These are phyloP conservation scores for Xestia rhomboidea DNA, from an alignment of 2,888 invertebrate species.

Conservation along the genomic window DNA sequence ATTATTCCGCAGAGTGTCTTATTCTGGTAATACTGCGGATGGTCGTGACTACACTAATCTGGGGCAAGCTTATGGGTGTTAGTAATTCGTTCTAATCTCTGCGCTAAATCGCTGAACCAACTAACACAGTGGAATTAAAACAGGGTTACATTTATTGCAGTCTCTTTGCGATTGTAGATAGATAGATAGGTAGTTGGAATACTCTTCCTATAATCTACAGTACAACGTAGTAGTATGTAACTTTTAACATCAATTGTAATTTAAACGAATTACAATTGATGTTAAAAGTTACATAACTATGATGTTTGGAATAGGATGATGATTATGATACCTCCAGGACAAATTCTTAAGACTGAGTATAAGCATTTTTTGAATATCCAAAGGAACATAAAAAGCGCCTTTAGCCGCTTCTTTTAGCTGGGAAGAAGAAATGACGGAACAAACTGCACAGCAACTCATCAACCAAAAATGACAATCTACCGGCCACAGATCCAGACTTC, in stretches of 20 bases:
- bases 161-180: slow-evolving; percentile 9
- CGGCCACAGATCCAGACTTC: too few relatives aligned
- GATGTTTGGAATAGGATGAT: neutral
- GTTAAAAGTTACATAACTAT: neutral
- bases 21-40: slow-evolving; percentile 17
- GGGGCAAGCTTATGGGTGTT: slow-evolving; percentile 44
- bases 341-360: neutral
- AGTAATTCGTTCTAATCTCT: slow-evolving; percentile 58
- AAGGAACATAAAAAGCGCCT: neutral
- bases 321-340: neutral
- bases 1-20: neutral
- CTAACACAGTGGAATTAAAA: slow-evolving; percentile 46
- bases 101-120: slow-evolving; percentile 29
- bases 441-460: too few relatives aligned
- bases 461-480: too few relatives aligned
- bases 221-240: too few relatives aligned
- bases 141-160: slow-evolving; percentile 32
- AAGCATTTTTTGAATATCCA: neutral
- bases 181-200: neutral
- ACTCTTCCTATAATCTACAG: neutral
- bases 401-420: neutral
- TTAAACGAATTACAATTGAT: neutral
- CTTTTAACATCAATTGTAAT: too few relatives aligned
- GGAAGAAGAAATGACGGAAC: neutral
- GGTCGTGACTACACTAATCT: slow-evolving; percentile 36